Percentiles rank a stretch among this genome's conserved stretches.
Conservation (phyloP, 2,888 invertebrate species). For the Apamea anceps region DNA sequence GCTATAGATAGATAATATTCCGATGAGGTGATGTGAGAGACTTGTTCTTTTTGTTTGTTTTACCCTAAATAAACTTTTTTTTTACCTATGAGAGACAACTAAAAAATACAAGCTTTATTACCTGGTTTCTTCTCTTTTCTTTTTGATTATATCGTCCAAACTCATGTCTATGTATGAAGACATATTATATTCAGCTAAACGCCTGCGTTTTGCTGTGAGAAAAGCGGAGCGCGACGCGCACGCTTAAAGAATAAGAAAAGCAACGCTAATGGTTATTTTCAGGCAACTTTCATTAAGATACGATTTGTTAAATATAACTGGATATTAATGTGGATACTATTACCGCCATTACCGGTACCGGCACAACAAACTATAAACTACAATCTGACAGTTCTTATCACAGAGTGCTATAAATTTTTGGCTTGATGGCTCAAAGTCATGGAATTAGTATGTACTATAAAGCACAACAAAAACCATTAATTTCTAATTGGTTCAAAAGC, state of each 20-base stretch:
- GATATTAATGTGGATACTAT: neutral
- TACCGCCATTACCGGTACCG: neutral
- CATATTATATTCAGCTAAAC: constrained; percentile 68
- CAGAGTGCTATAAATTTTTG: too few relatives aligned
- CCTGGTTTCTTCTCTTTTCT: constrained; percentile 80
- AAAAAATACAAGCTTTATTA: neutral
- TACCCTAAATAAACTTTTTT: neutral
- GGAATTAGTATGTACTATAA: too few relatives aligned
- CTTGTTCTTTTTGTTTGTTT: neutral
- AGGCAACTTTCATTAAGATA: neutral
- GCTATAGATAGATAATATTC: neutral
- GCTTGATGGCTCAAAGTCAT: too few relatives aligned
- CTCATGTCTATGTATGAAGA: constrained; percentile 85
- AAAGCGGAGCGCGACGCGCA: neutral
- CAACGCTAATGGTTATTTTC: neutral
- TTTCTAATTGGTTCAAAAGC: too few relatives aligned
- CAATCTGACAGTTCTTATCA: too few relatives aligned
- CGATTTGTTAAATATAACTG: neutral
- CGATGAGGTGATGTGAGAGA: neutral
- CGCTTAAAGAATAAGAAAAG: constrained; percentile 5
- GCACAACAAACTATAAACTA: too few relatives aligned
- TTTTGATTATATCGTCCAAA: constrained; percentile 87
- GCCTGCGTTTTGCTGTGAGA: neutral
- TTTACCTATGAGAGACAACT: neutral
- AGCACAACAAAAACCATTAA: too few relatives aligned